A percentile compares a stretch with the other conserved stretches of the same genome.
phyloP scores from a whole-genome alignment of 1,140 invertebrate genomes.

The Sarcophaga bullata region DNA sequence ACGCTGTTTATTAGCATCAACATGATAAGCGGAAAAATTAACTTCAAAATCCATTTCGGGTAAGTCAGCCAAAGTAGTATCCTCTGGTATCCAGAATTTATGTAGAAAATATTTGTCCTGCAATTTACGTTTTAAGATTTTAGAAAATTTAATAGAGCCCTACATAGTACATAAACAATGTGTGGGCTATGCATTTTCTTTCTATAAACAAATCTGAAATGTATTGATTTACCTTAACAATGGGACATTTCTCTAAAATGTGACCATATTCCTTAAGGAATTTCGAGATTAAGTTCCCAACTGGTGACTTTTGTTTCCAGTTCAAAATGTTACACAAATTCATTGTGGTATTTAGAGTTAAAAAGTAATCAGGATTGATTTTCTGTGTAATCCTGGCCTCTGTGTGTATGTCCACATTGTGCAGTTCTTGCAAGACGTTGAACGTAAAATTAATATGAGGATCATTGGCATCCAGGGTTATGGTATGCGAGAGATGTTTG shows the following conservation, averaged over 20 bases:
- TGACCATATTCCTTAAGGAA: slow-evolving; percentile 59
- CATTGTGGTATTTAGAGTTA: slow-evolving; percentile 53
- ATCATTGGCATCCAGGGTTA: slow-evolving; percentile 54
- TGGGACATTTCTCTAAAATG: slow-evolving; percentile 56
- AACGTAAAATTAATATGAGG: slow-evolving; percentile 59
- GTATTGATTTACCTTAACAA: slow-evolving; percentile 52
- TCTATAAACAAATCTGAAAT: background rate
- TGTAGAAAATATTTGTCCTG: slow-evolving; percentile 62
- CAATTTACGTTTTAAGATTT: slow-evolving; percentile 51
- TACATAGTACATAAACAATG: slow-evolving; percentile 10
- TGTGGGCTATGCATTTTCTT: background rate
- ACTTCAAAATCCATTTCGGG: slow-evolving; percentile 61
- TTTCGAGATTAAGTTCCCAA: slow-evolving; percentile 53
- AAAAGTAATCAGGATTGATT: slow-evolving; percentile 51
- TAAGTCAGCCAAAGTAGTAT: slow-evolving; percentile 55
- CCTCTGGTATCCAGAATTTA: slow-evolving; percentile 63
- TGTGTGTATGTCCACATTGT: slow-evolving; percentile 55
- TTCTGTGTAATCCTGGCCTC: slow-evolving; percentile 54
- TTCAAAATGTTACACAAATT: slow-evolving; percentile 56
- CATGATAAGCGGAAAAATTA: slow-evolving; percentile 48
- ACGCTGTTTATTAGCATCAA: slow-evolving; percentile 57
- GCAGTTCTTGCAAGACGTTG: slow-evolving; percentile 53
- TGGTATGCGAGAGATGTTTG: slow-evolving; percentile 54
- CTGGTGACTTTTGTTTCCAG: slow-evolving; percentile 55
- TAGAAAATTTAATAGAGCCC: slow-evolving; percentile 27